Percentiles rank a stretch among this genome's conserved stretches.
Evolutionary conservation across 2,888 invertebrate genomes (phyloP).

Genomic region (Antheraea yamamai): DNA sequence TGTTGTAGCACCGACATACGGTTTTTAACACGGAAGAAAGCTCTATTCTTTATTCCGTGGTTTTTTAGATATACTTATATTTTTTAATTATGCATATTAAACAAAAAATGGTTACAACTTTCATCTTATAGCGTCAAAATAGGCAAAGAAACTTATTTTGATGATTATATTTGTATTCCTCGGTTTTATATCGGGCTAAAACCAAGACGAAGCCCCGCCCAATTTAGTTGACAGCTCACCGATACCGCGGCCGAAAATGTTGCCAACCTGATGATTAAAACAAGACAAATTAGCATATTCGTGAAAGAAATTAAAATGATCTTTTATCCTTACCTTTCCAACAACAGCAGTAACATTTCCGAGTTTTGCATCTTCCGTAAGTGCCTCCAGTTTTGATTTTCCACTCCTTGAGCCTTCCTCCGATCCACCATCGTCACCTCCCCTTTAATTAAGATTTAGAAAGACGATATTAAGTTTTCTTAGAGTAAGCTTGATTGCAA

Average conservation of each 20-base stretch:
- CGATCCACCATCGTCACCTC: conserved; percentile 86
- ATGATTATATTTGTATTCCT: conserved; percentile 42
- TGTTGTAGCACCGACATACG: conserved; percentile 44
- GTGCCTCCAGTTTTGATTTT: conserved; percentile 73
- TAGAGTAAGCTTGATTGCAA: background rate
- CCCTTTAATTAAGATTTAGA: background rate
- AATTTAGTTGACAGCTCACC: conserved; percentile 95
- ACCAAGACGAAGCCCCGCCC: conserved; percentile 92
- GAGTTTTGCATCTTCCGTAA: conserved; percentile 85
- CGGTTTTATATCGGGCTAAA: conserved; percentile 78
- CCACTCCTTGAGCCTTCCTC: conserved; percentile 74
- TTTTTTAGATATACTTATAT: background rate
- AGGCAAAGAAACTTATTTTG: conserved; percentile 51
- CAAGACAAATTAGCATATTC: background rate
- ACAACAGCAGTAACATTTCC: conserved; percentile 92
- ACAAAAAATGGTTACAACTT: conserved; percentile 48
- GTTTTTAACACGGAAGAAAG: background rate
- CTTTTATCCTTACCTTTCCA: conserved; percentile 82
- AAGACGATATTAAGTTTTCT: background rate
- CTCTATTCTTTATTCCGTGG: no score
- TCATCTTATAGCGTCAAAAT: conserved; percentile 56
- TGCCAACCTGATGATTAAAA: conserved; percentile 85
- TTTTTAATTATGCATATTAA: conserved; percentile 36
- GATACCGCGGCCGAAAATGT: conserved; percentile 94
- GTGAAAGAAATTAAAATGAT: background rate